Percentiles rank a stretch among this genome's conserved stretches.
Evolutionary conservation across 2,797 vertebrate species (phyloP).

Genomic region (Epinephelus awoara): DNA sequence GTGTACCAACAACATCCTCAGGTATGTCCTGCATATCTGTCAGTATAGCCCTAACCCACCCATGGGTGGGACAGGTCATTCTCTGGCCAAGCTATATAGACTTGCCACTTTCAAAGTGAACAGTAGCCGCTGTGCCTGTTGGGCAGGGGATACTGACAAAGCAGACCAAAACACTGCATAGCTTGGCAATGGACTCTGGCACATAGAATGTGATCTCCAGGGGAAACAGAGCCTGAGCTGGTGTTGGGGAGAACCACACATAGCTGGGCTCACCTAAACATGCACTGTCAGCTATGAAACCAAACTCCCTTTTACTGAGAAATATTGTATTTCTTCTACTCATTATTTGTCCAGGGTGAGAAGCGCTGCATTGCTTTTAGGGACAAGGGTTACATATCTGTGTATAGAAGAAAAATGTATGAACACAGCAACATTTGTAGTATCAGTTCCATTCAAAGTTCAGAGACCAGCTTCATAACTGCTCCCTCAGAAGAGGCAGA

Average conservation of each 20-base stretch:
- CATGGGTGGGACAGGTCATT: not conserved
- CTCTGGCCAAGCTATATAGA: not conserved
- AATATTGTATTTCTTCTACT: conserved; percentile 8
- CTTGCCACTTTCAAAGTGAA: not conserved
- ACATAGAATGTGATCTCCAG: conserved; percentile 7
- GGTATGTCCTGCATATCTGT: not conserved
- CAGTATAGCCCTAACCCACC: not conserved
- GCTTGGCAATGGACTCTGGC: conserved; percentile 14
- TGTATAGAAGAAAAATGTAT: not conserved
- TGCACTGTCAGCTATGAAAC: conserved; percentile 42
- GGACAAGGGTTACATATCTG: not conserved
- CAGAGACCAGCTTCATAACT: not conserved
- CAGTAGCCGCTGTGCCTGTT: not conserved
- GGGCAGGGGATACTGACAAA: conserved; percentile 13
- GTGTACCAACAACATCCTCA: not conserved
- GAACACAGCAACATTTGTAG: not conserved
- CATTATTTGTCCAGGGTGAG: not conserved
- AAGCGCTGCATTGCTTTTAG: conserved; percentile 9
- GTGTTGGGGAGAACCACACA: conserved; percentile 21
- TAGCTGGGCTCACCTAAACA: conserved; percentile 12
- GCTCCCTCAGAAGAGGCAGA: not conserved
- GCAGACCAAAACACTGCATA: conserved; percentile 36
- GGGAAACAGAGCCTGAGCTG: conserved; percentile 21
- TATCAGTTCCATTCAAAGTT: not conserved
- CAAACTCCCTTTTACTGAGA: conserved; percentile 16